Evolutionary conservation across 92 coral and sea anemone species (phyloP), one percentile per base, ranked within the genome.

Genomic region (Micromussa lordhowensis): DNA sequence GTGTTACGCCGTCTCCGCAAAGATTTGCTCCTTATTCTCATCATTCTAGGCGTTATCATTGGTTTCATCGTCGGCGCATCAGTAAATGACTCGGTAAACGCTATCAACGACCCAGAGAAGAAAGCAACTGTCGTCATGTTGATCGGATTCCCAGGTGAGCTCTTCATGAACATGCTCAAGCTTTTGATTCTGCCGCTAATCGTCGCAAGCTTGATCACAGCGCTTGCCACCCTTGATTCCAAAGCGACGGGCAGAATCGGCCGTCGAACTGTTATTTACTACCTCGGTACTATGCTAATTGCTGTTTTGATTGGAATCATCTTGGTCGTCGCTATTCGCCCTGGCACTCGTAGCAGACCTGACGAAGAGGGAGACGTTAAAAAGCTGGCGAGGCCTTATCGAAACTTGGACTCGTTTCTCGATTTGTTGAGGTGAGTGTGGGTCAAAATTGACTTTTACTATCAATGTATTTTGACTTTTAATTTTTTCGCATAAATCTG

Each of bases 211-310:
- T 86, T 96, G 54, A 83, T 96, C 34, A 75, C 94, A 48, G 99
- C 99, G 15, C 91, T 96, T 12, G 92, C 99, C 17, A 82, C 95
- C 15, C 92, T 96, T 4, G 99, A 96, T 68, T 91, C 98, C 13
- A 88, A 92, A 55, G 97, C 99, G n/a, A 96, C 99, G 1, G 98
- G 98, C 5, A 95, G 91, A 90, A 85, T 96, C 32, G 99, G 99
- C 38, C 95, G 96, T 13, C 96, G 99, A 26, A 93, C 99, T n/a
- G 89, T 96, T 29, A 14, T 95, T 2, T 96, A 96, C 87, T 96
- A 93, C 73, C 79, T 92, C 49, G 66, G 88, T 10, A 93, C 99
- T 24, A 95, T 96, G 36, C 84, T 95, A 48, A 59, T 93, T 19
- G 99, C 99, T 31, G 95, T 93, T 1, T 80, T 96, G 48, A 92